These are phyloP conservation scores for Neolamprologus longior DNA, from an alignment of 2,113 vertebrate species.

Conservation along the genomic window DNA sequence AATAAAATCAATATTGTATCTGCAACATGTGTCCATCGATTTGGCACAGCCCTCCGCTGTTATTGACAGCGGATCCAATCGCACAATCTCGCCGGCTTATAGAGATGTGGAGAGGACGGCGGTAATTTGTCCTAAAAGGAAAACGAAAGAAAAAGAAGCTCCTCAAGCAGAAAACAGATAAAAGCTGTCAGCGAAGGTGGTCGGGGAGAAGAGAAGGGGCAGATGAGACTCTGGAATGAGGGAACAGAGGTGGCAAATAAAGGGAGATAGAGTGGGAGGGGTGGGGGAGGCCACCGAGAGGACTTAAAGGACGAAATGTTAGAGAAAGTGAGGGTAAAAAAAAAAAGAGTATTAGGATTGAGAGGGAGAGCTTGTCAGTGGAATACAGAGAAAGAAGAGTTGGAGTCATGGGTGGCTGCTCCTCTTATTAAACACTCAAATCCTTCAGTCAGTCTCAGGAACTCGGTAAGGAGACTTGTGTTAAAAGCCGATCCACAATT, in stretches of 20 bases:
- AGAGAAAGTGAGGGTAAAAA: background rate
- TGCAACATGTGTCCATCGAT: constrained; percentile 31
- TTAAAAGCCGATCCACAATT: constrained; percentile 2
- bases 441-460: constrained; percentile 16
- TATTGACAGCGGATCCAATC: constrained; percentile 24
- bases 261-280: background rate
- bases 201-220: background rate
- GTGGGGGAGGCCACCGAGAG: background rate
- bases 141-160: constrained; percentile 1
- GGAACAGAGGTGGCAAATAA: background rate
- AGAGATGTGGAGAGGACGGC: background rate
- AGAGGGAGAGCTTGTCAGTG: constrained; percentile 10
- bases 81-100: constrained; percentile 5
- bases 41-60: constrained; percentile 18
- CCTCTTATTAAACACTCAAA: constrained; percentile 49
- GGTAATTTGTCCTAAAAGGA: constrained; percentile 27
- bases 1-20: constrained; percentile 62
- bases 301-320: constrained; percentile 25
- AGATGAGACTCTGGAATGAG: background rate
- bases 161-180: constrained; percentile 5
- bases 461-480: constrained; percentile 11
- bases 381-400: constrained; percentile 30
- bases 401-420: constrained; percentile 40
- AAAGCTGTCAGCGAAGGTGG: constrained; percentile 9
- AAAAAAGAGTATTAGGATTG: background rate